These are phyloP conservation scores for Agonopterix subpropinquella DNA, from an alignment of 2,888 invertebrate species.

Conservation along the genomic window DNA sequence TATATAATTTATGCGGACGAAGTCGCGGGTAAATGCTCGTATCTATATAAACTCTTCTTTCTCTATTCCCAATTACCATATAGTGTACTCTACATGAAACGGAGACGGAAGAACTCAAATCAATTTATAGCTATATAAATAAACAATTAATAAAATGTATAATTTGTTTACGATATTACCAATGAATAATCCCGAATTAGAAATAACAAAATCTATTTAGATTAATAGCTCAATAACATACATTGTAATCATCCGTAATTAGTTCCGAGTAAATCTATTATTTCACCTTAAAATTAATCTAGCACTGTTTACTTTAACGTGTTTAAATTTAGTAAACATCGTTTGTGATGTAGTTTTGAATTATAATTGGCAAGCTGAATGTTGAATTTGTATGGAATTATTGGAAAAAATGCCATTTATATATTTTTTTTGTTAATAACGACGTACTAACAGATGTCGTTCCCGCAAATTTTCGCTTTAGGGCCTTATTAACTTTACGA, in stretches of 20 bases:
- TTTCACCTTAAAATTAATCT: conserved; percentile 25
- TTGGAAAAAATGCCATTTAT: conserved; percentile 15
- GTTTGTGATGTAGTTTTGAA: conserved; percentile 22
- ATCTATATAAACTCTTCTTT: no score
- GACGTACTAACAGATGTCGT: conserved; percentile 22
- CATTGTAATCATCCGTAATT: conserved; percentile 23
- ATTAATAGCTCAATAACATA: conserved; percentile 26
- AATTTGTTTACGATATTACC: not conserved
- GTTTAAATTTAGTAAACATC: conserved; percentile 25
- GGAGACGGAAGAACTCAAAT: no score
- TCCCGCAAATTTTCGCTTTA: conserved; percentile 18
- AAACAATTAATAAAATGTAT: not conserved
- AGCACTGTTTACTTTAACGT: conserved; percentile 25
- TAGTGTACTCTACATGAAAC: no score
- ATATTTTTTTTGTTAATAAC: conserved; percentile 10
- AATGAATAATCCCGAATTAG: conserved; percentile 11
- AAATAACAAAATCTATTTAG: conserved; percentile 15
- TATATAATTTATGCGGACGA: no score
- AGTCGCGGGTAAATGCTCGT: no score
- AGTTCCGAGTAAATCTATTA: conserved; percentile 15
- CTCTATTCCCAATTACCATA: no score
- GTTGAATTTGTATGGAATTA: not conserved
- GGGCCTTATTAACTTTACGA: conserved; percentile 11
- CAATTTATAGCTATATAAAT: no score
- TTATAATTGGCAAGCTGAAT: not conserved